Evolutionary conservation across 2,113 vertebrate genomes (phyloP).

Genomic region (Sinocyclocheilus grahami): DNA sequence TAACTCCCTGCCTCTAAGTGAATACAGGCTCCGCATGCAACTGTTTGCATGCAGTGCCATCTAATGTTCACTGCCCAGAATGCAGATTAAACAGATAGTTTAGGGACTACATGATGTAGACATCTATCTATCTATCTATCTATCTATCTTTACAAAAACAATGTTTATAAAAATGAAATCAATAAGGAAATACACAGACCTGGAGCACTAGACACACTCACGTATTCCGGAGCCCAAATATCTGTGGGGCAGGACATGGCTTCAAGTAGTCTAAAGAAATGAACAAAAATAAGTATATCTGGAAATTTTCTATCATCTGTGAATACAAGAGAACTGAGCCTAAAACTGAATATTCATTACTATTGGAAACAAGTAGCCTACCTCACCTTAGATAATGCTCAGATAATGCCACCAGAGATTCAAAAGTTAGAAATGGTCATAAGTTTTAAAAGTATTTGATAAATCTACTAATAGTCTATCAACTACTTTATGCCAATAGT

Average conservation of each 20-base stretch:
- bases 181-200: too few relatives aligned
- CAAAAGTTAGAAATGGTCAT: neutral
- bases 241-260: neutral
- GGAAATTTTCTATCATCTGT: neutral
- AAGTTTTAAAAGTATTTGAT: neutral
- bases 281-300: neutral
- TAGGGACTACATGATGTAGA: neutral
- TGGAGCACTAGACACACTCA: neutral
- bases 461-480: neutral
- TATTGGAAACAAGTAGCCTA: neutral
- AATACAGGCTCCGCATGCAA: constrained; percentile 9
- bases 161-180: neutral
- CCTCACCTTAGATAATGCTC: too few relatives aligned
- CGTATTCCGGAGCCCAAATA: neutral
- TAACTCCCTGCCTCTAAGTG: constrained; percentile 35
- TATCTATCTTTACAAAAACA: neutral
- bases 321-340: neutral
- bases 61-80: constrained; percentile 38
- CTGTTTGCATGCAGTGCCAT: constrained; percentile 54
- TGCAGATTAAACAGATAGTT: neutral
- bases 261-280: too few relatives aligned
- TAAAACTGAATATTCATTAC: neutral
- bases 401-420: neutral
- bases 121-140: too few relatives aligned
- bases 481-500: neutral